These are phyloP conservation scores for Bactericera cockerelli DNA, from an alignment of 1,140 invertebrate species.

Conservation along the genomic window DNA sequence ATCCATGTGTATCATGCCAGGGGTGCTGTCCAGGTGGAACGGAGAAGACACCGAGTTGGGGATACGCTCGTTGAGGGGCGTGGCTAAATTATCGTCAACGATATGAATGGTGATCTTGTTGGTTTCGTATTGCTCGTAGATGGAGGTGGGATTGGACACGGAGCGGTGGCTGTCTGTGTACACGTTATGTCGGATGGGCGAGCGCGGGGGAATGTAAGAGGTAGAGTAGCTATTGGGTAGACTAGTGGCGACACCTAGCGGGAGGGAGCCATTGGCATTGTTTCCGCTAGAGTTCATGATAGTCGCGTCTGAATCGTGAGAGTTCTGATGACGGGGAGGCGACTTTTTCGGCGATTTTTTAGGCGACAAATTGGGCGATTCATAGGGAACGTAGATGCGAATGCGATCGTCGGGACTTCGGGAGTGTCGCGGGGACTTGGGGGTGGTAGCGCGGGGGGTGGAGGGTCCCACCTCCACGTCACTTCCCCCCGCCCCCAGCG, in stretches of 20 bases:
- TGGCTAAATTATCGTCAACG: constrained; percentile 4
- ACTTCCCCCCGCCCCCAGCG: constrained; percentile 48
- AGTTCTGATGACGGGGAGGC: not conserved
- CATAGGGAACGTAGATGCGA: constrained; percentile 58
- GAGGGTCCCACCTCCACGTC: constrained; percentile 37
- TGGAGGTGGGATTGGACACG: constrained; percentile 2
- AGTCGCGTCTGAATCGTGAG: not conserved
- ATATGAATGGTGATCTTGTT: constrained; percentile 17
- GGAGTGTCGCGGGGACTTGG: constrained; percentile 39
- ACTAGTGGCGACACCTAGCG: not conserved
- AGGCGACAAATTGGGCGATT: constrained; percentile 26
- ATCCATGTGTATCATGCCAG: constrained; percentile 2
- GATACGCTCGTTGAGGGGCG: not conserved
- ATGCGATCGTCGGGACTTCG: constrained; percentile 40
- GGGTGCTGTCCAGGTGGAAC: too few species aligned
- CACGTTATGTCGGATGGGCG: not conserved
- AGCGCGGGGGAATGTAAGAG: not conserved
- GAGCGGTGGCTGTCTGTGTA: not conserved
- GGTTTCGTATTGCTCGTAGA: constrained; percentile 2
- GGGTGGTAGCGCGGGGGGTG: constrained; percentile 41
- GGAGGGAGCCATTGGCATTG: not conserved
- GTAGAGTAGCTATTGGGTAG: constrained; percentile 4
- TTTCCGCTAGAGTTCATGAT: not conserved
- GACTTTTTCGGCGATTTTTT: constrained; percentile 11
- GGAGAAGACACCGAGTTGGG: too few species aligned